Evolutionary conservation across 1,140 invertebrate species (phyloP).

Genomic region (Drosophila triauraria): DNA sequence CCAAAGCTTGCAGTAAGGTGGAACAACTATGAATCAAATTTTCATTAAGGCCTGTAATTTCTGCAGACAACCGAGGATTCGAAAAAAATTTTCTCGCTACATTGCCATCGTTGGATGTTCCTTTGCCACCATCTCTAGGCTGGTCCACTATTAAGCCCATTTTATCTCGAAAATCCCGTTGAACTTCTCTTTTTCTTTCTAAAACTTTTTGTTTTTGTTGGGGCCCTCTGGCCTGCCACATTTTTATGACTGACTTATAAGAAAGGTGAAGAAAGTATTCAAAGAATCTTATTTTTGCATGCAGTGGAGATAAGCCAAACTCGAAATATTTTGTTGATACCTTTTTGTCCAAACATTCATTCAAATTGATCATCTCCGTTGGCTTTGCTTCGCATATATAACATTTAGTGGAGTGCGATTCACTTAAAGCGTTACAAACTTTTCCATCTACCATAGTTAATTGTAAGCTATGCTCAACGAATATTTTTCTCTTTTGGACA

Average conservation of each 20-base stretch:
- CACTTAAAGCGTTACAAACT: conserved; percentile 21
- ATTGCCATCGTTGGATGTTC: conserved; percentile 6
- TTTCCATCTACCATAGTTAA: conserved; percentile 58
- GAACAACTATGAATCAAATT: conserved; percentile 10
- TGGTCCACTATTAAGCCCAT: conserved; percentile 21
- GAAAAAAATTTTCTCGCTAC: conserved; percentile 14
- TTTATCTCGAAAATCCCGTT: conserved; percentile 18
- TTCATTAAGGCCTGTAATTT: conserved; percentile 28
- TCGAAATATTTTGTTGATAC: conserved; percentile 7
- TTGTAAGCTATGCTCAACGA: conserved; percentile 27
- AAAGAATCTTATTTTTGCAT: conserved; percentile 1
- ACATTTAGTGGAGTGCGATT: conserved; percentile 11
- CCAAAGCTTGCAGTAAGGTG: conserved; percentile 17
- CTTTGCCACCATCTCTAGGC: conserved; percentile 3
- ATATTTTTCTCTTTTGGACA: conserved; percentile 8
- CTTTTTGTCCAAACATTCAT: conserved; percentile 11
- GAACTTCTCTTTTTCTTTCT: conserved; percentile 26
- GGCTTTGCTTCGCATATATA: no score
- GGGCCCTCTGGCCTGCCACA: conserved; percentile 3
- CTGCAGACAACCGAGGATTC: conserved; percentile 21
- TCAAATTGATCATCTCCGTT: conserved; percentile 9
- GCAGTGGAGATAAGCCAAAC: neutral
- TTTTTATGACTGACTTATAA: neutral
- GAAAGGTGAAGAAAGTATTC: conserved; percentile 2
- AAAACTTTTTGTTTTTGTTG: conserved; percentile 24